Conservation (phyloP, 2,797 vertebrate species). For the Epinephelus awoara region DNA sequence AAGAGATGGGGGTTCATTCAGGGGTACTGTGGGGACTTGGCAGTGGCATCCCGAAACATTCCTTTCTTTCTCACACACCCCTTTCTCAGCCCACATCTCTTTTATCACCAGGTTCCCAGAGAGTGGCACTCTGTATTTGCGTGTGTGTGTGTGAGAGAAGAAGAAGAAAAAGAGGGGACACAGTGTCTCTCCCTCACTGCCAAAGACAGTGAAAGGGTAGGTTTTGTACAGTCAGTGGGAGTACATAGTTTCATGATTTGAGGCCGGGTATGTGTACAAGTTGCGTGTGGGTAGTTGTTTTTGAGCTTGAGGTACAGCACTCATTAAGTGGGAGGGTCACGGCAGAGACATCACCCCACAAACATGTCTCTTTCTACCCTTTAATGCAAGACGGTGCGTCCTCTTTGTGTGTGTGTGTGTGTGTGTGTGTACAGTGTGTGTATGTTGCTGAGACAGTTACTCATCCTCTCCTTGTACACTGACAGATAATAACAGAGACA, state of each 20-base stretch:
- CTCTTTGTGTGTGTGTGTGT: constrained; percentile 15
- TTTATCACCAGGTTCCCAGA: constrained; percentile 59
- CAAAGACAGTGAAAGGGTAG: constrained; percentile 27
- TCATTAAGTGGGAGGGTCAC: constrained; percentile 45
- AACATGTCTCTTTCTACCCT: constrained; percentile 28
- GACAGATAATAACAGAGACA: constrained; percentile 47
- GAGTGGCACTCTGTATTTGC: constrained; percentile 44
- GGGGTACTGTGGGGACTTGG: constrained; percentile 56
- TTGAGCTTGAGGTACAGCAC: constrained; percentile 33
- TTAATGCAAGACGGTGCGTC: neutral
- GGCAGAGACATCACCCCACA: constrained; percentile 18
- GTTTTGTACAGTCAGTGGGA: constrained; percentile 24
- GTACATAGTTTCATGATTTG: constrained; percentile 43
- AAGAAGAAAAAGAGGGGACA: neutral
- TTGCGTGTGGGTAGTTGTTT: constrained; percentile 47
- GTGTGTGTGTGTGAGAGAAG: neutral
- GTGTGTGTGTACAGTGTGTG: neutral
- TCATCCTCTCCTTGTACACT: constrained; percentile 34
- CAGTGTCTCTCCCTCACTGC: constrained; percentile 10
- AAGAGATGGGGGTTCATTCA: constrained; percentile 34
- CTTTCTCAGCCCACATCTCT: constrained; percentile 44
- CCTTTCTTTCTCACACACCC: constrained; percentile 34
- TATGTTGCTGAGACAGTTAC: constrained; percentile 28
- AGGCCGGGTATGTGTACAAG: constrained; percentile 32
- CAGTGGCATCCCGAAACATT: constrained; percentile 58